These are phyloP conservation scores for Fragum whitleyi DNA, from an alignment of 2,888 invertebrate species.

Conservation along the genomic window DNA sequence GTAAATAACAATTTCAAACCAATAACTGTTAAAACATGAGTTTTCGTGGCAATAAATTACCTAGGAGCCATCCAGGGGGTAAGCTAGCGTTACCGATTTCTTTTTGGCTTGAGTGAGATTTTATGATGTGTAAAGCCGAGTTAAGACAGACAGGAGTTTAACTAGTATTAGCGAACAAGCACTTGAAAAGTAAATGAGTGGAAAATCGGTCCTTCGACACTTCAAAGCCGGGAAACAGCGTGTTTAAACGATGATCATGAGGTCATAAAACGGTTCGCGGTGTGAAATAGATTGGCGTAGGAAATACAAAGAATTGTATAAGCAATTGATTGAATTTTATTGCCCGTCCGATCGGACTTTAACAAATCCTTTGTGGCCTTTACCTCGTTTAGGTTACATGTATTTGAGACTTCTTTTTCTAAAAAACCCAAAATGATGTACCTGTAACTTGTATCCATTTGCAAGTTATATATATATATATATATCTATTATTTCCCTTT, in stretches of 20 bases:
- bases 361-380: too few relatives aligned
- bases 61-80: slow-evolving; percentile 10
- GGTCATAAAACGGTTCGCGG: slow-evolving; percentile 21
- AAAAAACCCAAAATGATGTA: too few relatives aligned
- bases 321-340: slow-evolving; percentile 5
- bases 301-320: slow-evolving; percentile 19
- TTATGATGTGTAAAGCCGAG: slow-evolving; percentile 28
- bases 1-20: neutral
- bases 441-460: too few relatives aligned
- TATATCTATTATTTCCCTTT: too few relatives aligned
- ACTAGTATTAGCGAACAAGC: slow-evolving; percentile 28
- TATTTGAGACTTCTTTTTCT: too few relatives aligned
- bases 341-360: neutral
- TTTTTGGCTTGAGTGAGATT: slow-evolving; percentile 27
- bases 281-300: slow-evolving; percentile 24
- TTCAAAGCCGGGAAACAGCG: slow-evolving; percentile 16
- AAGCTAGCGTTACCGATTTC: slow-evolving; percentile 13
- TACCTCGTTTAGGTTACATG: too few relatives aligned
- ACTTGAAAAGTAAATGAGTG: slow-evolving; percentile 28
- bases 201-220: slow-evolving; percentile 21
- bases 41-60: slow-evolving; percentile 35
- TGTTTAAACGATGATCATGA: slow-evolving; percentile 12
- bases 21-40: slow-evolving; percentile 24
- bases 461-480: too few relatives aligned
- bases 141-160: slow-evolving; percentile 12